Evolutionary conservation across 2,888 invertebrate species (phyloP), one percentile per base, ranked within the genome.

Genomic region (Eupithecia insigniata): DNA sequence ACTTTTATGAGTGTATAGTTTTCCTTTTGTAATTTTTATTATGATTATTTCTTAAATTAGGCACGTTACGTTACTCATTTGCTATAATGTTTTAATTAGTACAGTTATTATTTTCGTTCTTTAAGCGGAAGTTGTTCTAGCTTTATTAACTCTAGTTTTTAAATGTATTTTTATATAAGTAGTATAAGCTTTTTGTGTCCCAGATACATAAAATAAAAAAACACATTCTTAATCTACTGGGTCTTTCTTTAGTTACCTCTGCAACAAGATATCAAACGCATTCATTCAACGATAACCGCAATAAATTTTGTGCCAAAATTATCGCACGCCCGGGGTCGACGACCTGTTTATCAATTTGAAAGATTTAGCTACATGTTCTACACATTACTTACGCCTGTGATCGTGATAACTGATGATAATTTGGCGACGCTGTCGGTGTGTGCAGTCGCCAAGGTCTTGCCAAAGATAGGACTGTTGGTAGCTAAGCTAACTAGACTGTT

Each of bases 321-420:
- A 91, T 90, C 89, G 77, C 60, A 78, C 74, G 70, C 72, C 66
- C 72, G 74, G 78, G 82, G 90, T 92, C 91, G 90, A 89, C 81
- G 91, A 90, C 87, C 92, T 83, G 81, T 84, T 92, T 92, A 92
- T 92, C 92, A 87, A 80, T 85, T 89, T 84, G 85, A 85, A 82
- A 89, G 85, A 87, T 88, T 91, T 89, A 79, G 80, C 80, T 85
- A 84, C 85, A 85, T 79, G 83, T 80, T 79, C 79, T 79, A 77
- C 78, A 79, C 73, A 80, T 80, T 80, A 78, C 75, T 80, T 80
- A 78, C 75, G 69, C 75, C 73, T 74, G 71, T 71, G 66, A 32
- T 69, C 28, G 76, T 81, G 84, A 86, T 87, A 85, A 87, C 77
- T 79, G 72, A 76, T 79, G 84, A 86, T 86, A 82, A 81, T 83